These are phyloP conservation scores for Periparus ater DNA, from an alignment of 2,797 vertebrate species.

Conservation along the genomic window DNA sequence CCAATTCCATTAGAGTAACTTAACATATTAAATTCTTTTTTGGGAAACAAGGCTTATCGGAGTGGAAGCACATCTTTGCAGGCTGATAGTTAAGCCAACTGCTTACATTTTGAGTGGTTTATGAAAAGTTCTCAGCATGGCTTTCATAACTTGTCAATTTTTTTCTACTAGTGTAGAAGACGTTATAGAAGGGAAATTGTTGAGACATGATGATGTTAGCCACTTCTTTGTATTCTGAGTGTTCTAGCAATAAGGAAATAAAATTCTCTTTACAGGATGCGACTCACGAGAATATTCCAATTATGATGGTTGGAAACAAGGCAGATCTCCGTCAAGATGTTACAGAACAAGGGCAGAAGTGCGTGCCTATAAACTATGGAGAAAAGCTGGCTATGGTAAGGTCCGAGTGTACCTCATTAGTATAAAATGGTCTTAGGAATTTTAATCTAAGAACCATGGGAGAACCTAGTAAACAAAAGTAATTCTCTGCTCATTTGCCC, in stretches of 20 bases:
- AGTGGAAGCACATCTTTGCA: background rate
- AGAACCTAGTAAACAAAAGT: background rate
- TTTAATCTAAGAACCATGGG: background rate
- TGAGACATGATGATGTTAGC: background rate
- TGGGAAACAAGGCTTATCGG: background rate
- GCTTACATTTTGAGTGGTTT: background rate
- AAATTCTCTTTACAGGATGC: slow-evolving; percentile 81
- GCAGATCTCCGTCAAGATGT: slow-evolving; percentile 84
- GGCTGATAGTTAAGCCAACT: background rate
- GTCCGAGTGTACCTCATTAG: background rate
- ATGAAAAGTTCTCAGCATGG: background rate
- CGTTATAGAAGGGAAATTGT: background rate
- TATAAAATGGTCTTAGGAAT: background rate
- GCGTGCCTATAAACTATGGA: slow-evolving; percentile 86
- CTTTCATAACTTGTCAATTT: background rate
- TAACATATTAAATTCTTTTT: background rate
- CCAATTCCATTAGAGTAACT: background rate
- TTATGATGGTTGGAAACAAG: slow-evolving; percentile 98
- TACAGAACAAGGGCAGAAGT: slow-evolving; percentile 75
- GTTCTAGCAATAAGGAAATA: background rate
- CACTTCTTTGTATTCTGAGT: background rate
- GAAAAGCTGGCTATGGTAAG: slow-evolving; percentile 97
- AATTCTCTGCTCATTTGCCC: background rate
- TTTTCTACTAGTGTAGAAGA: background rate
- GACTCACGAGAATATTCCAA: slow-evolving; percentile 85